phyloP scores from a whole-genome alignment of 2,888 invertebrate genomes.

The Eudemis profundana region DNA sequence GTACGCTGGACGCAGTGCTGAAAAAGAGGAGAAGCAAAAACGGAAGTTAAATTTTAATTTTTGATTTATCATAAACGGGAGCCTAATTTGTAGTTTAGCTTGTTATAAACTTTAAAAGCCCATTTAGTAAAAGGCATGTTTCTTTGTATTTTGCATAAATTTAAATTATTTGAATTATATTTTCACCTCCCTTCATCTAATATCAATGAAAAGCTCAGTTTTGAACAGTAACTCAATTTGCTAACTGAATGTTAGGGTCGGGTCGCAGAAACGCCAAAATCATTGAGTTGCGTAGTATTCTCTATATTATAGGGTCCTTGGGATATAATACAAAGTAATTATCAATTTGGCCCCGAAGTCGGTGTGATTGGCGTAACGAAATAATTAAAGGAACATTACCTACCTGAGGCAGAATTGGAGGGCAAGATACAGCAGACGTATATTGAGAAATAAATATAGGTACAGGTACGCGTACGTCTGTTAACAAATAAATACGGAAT shows the following conservation, averaged over 20 bases:
- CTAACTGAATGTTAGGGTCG: not conserved
- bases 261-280: not conserved
- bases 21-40: no score
- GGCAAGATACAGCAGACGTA: slow-evolving; percentile 16
- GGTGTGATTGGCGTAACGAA: slow-evolving; percentile 33
- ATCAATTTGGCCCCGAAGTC: slow-evolving; percentile 13
- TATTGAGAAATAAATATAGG: not conserved
- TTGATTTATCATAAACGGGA: no score
- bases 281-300: not conserved
- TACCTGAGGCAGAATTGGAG: not conserved
- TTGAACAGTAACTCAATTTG: not conserved
- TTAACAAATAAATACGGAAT: not conserved
- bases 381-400: slow-evolving; percentile 26
- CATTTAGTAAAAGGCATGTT: no score
- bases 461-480: no score
- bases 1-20: no score
- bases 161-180: no score
- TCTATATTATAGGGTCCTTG: slow-evolving; percentile 1
- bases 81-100: no score
- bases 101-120: no score
- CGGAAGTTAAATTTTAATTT: no score
- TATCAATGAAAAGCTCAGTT: not conserved
- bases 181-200: no score
- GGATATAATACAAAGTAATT: slow-evolving; percentile 21
- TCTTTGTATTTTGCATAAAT: no score